Evolutionary conservation across 2,888 invertebrate genomes (phyloP).

Genomic region (Mellilla xanthometata): DNA sequence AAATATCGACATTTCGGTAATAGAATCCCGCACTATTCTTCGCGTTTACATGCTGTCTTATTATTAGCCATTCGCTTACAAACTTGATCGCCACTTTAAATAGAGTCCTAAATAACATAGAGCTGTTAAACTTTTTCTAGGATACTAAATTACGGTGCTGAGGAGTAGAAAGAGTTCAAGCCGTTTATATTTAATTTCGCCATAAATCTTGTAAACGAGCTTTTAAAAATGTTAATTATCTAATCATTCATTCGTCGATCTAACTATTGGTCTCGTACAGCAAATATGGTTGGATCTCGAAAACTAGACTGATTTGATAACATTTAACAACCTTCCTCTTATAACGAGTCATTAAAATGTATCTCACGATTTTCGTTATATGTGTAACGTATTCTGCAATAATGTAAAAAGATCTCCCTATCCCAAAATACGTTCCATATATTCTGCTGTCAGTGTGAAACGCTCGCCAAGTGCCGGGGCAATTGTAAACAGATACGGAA

Average conservation of each 20-base stretch:
- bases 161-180: conserved; percentile 4
- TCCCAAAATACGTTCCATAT: conserved; percentile 24
- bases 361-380: too few species aligned
- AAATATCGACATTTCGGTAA: too few species aligned
- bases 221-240: conserved; percentile 15
- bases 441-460: conserved; percentile 36
- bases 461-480: conserved; percentile 39
- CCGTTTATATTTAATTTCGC: conserved; percentile 4
- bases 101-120: conserved; percentile 6
- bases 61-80: conserved; percentile 43
- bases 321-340: too few species aligned
- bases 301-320: too few species aligned
- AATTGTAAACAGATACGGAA: conserved; percentile 62
- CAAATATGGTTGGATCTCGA: too few species aligned
- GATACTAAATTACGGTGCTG: conserved; percentile 1
- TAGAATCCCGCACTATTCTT: too few species aligned
- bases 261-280: too few species aligned
- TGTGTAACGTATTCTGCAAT: not conserved
- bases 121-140: conserved; percentile 2
- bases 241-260: conserved; percentile 10
- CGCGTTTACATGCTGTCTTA: conserved; percentile 38
- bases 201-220: conserved; percentile 15
- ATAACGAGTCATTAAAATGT: too few species aligned
- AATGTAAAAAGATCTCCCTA: conserved; percentile 18
- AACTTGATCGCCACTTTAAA: conserved; percentile 14